Base-by-base conservation (phyloP, 2,113 vertebrate species). In the Syrrhaptes paradoxus region DNA sequence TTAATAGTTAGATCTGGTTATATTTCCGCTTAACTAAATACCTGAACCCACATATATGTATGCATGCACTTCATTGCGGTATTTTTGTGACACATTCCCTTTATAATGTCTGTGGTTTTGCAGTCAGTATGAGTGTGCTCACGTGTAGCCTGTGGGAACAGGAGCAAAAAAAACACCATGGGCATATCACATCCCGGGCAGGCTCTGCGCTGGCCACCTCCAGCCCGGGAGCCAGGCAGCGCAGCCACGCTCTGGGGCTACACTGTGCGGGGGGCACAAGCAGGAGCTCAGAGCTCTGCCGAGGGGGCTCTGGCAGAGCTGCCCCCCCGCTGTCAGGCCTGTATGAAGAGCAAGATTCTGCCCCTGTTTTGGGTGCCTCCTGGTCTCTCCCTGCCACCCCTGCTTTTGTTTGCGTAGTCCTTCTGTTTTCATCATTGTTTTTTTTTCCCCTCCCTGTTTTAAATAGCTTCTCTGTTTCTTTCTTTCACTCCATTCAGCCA, bases 131-230 rank as follows among this genome's bases (percentile, higher is more conserved):
- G 31, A 17, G 26, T 1, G 15, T 20, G n/a, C 10, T 1, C 4
- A 28, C 0, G 0, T 11, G 17, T 17, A 10, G 61, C 31, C 45
- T 4, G 7, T 24, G 59, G 59, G 29, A 74, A 25, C 4, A 15
- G 62, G n/a, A 79, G 36, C 72, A 32, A 9, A 9, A 9, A 11
- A 7, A 4, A 11, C 1, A 3, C 59, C 7, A 0, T 2, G 48
- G 5, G 5, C 8, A 1, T 7, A 0, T 7, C n/a, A 1, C 7
- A 0, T 7, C 28, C 8, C 4, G 2, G 62, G 32, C 46, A 4
- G 52, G 78, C 71, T 59, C 52, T 10, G 18, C 4, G 0, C 45
- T 13, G 61, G 38, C 68, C 17, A 3, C 48, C 32, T 7, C 4
- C 75, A 8, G 46, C n/a, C 65, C 2, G 34, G 32, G 17, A 48